These are phyloP conservation scores for Willisornis vidua DNA, from an alignment of 2,113 vertebrate species.

Conservation along the genomic window DNA sequence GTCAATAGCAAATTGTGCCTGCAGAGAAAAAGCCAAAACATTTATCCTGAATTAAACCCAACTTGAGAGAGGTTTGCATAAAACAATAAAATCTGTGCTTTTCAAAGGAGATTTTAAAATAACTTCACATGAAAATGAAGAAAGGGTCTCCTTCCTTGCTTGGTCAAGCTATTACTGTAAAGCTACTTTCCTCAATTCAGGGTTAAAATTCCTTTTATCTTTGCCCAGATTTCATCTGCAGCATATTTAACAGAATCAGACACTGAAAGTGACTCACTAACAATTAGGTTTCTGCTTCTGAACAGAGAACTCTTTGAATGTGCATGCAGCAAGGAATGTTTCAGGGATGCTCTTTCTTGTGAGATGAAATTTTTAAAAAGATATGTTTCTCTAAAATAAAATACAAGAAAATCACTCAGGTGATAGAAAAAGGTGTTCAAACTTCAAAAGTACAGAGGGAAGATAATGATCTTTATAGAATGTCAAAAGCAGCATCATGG, in stretches of 20 bases:
- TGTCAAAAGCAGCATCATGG: neutral
- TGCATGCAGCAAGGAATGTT: neutral
- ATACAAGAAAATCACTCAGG: neutral
- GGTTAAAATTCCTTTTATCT: constrained; percentile 12
- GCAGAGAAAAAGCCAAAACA: constrained; percentile 11
- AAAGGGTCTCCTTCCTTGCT: neutral
- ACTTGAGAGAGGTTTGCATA: neutral
- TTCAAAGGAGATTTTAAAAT: constrained; percentile 37
- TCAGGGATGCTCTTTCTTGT: neutral
- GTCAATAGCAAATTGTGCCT: constrained; percentile 22
- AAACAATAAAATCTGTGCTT: neutral
- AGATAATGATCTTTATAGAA: neutral
- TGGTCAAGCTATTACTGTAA: constrained; percentile 19
- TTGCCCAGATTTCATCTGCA: neutral
- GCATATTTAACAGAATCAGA: constrained; percentile 27
- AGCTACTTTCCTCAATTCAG: neutral
- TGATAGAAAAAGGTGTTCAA: neutral
- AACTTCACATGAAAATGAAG: neutral
- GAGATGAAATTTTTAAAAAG: neutral
- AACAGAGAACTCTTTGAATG: constrained; percentile 1
- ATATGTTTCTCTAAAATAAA: neutral
- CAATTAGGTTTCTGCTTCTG: neutral
- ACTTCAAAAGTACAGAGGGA: neutral
- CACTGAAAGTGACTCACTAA: constrained; percentile 25
- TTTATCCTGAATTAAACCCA: neutral